phyloP scores from a whole-genome alignment of 2,797 vertebrate species.

The Hippocampus kuda region DNA sequence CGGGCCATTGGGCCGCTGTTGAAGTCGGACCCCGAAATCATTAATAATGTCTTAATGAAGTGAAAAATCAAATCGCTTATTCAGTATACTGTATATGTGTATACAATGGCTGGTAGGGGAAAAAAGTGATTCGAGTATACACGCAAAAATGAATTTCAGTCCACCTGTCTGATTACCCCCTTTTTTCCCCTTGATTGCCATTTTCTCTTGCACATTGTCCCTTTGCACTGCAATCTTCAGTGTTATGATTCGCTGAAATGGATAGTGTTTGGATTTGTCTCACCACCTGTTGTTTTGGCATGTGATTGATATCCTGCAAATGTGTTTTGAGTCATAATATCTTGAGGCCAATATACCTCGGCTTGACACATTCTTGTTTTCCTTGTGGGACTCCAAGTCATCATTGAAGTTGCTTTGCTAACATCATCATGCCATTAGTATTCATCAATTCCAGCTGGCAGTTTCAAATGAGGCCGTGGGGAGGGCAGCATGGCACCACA shows the following conservation, averaged over 20 bases:
- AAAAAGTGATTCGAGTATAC: neutral
- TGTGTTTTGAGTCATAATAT: neutral
- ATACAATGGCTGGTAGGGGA: neutral
- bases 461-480: neutral
- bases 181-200: neutral
- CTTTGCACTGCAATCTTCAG: too few species aligned
- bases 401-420: neutral
- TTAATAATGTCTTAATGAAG: neutral
- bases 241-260: neutral
- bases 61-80: neutral
- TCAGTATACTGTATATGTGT: neutral
- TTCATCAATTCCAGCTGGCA: slow-evolving; percentile 2
- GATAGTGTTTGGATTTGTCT: neutral
- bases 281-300: neutral
- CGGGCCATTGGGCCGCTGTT: too few species aligned
- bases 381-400: neutral
- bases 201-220: neutral
- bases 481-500: slow-evolving; percentile 16
- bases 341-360: neutral
- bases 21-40: neutral
- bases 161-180: neutral
- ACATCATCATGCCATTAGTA: neutral
- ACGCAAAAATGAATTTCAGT: neutral
- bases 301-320: neutral
- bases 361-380: neutral